Percentiles rank a stretch among this genome's conserved stretches.
Evolutionary conservation across 1,140 invertebrate species (phyloP).

Genomic region (Cryptotermes secundus): DNA sequence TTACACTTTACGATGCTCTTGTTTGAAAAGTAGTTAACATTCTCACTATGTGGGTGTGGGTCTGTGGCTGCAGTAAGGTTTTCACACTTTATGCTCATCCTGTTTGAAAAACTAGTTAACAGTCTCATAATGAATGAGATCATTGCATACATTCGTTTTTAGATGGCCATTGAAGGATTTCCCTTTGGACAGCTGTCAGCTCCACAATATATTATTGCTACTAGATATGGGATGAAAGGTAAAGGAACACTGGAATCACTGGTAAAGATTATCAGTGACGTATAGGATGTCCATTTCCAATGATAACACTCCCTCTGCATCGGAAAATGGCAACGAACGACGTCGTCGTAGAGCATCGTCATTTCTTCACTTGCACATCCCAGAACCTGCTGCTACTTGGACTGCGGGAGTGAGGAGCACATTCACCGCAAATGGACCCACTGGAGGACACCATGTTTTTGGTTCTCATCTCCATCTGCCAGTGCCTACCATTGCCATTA

Average conservation of each 20-base stretch:
- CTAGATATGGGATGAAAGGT: not conserved
- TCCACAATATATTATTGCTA: not conserved
- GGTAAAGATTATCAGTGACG: not conserved
- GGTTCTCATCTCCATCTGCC: conserved; percentile 52
- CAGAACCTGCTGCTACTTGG: conserved; percentile 40
- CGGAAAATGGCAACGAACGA: not conserved
- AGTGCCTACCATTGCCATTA: conserved; percentile 54
- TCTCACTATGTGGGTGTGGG: too few relatives aligned
- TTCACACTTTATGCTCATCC: too few relatives aligned
- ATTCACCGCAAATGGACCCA: conserved; percentile 36
- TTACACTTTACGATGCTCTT: too few relatives aligned
- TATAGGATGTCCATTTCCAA: not conserved
- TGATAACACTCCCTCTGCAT: not conserved
- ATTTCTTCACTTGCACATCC: conserved; percentile 52
- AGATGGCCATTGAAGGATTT: not conserved
- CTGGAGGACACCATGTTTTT: conserved; percentile 44
- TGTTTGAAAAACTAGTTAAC: too few relatives aligned
- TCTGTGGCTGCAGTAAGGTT: too few relatives aligned
- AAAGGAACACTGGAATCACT: not conserved
- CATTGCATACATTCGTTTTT: not conserved
- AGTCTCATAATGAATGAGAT: not conserved
- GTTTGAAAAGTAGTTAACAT: too few relatives aligned
- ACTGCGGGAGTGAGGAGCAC: conserved; percentile 32
- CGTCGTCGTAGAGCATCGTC: conserved; percentile 43
- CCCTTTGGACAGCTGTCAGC: not conserved